A percentile compares a stretch with the other conserved stretches of the same genome.
Conservation (phyloP, 2,888 invertebrate species). For the Metellina segmentata region DNA sequence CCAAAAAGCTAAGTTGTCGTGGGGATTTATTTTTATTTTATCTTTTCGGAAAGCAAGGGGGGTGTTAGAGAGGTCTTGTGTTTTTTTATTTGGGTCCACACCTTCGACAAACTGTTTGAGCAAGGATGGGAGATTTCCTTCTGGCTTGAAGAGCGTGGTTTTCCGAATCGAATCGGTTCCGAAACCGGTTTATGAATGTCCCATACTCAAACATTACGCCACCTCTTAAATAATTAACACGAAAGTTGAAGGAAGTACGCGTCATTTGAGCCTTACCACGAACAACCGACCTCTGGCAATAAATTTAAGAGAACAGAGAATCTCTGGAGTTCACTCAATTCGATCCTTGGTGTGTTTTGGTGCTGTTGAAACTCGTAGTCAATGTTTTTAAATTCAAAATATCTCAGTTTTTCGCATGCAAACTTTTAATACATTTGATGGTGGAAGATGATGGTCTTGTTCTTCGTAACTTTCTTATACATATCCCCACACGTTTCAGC, state of each 20-base stretch:
- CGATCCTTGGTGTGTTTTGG: background rate
- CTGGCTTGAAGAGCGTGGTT: slow-evolving; percentile 4
- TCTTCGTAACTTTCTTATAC: background rate
- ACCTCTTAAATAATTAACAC: slow-evolving; percentile 70
- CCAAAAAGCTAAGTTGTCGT: slow-evolving; percentile 19
- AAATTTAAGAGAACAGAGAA: background rate
- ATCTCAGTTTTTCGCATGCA: background rate
- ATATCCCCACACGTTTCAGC: background rate
- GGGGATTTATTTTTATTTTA: slow-evolving; percentile 17
- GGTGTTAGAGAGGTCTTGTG: background rate
- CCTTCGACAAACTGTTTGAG: slow-evolving; percentile 76
- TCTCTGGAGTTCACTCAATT: background rate
- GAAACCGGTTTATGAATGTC: slow-evolving; percentile 58
- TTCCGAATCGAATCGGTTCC: slow-evolving; percentile 65
- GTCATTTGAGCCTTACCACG: slow-evolving; percentile 26
- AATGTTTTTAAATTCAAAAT: background rate
- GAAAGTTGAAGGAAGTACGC: slow-evolving; percentile 27
- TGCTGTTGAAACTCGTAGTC: background rate
- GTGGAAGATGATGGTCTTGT: background rate
- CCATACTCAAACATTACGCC: slow-evolving; percentile 62
- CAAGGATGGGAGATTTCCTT: slow-evolving; percentile 58
- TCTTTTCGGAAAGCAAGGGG: background rate
- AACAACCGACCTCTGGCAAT: background rate
- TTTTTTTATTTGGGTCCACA: slow-evolving; percentile 19
- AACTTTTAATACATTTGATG: background rate